Conservation (phyloP, 2,888 invertebrate genomes). For the Leucoptera coffeella region DNA sequence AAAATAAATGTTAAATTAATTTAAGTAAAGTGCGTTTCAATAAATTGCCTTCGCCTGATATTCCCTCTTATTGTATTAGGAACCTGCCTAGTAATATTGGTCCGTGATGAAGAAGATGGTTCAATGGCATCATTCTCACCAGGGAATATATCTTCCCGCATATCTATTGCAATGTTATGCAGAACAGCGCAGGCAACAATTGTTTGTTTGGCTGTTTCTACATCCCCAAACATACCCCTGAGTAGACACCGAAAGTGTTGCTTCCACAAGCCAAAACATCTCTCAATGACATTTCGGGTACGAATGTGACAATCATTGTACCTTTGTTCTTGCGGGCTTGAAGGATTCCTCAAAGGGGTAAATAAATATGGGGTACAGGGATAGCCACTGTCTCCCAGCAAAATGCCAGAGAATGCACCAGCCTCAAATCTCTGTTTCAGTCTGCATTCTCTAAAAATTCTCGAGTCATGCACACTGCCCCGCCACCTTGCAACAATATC, state of each 20-base stretch:
- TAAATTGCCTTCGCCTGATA: not conserved
- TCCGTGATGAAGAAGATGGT: not conserved
- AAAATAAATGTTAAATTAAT: not conserved
- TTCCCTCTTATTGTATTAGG: not conserved
- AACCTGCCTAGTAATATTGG: not conserved
- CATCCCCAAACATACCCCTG: conserved; percentile 4
- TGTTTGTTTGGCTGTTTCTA: conserved; percentile 4
- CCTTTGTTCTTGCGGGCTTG: conserved; percentile 5
- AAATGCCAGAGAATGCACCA: conserved; percentile 3
- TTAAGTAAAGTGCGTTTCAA: not conserved
- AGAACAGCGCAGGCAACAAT: conserved; percentile 5
- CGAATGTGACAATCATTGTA: conserved; percentile 8
- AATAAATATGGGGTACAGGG: conserved; percentile 5
- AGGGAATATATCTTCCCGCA: not conserved
- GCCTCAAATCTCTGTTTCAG: conserved; percentile 1
- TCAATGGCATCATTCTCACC: not conserved
- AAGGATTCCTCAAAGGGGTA: conserved; percentile 6
- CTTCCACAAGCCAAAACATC: conserved; percentile 8
- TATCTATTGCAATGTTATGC: conserved; percentile 4
- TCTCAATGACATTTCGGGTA: conserved; percentile 7
- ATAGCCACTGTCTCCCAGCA: conserved; percentile 9
- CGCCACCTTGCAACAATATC: conserved; percentile 8
- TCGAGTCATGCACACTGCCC: conserved; percentile 8
- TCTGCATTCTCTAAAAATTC: conserved; percentile 4
- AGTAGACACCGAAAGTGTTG: conserved; percentile 4